A percentile compares a stretch with the other conserved stretches of the same genome.
These are phyloP conservation scores for Pocillopora meandrina DNA, from an alignment of 92 coral and sea anemone species.

Conservation along the genomic window DNA sequence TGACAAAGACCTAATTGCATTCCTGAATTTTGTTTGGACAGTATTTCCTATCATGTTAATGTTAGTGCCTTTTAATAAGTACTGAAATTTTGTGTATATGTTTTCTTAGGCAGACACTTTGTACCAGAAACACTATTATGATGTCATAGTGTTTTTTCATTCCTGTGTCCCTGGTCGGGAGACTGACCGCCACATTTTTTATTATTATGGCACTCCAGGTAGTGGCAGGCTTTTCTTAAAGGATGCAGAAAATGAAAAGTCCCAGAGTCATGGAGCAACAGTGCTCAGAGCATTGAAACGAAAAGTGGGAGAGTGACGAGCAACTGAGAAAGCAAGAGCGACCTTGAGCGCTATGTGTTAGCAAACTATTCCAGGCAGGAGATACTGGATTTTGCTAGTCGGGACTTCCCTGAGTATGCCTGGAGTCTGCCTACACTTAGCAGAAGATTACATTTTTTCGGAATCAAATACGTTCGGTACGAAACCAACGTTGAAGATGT, in stretches of 20 bases:
- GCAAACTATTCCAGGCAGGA: slow-evolving; percentile 24
- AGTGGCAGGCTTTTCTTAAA: not conserved
- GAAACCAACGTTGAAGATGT: slow-evolving; percentile 11
- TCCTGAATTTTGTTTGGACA: not conserved
- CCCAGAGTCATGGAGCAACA: slow-evolving; percentile 1
- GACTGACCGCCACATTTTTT: not conserved
- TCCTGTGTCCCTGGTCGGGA: not conserved
- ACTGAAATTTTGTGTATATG: not conserved
- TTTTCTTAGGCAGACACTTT: not conserved
- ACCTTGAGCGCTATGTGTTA: slow-evolving; percentile 29
- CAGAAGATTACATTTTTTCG: slow-evolving; percentile 40
- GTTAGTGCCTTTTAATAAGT: not conserved
- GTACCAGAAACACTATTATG: not conserved
- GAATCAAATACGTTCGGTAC: slow-evolving; percentile 9
- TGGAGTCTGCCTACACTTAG: slow-evolving; percentile 33
- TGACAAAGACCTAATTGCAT: not conserved
- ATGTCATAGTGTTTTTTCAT: not conserved
- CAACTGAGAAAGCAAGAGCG: slow-evolving; percentile 11
- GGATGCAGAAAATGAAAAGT: not conserved
- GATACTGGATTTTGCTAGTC: slow-evolving; percentile 25
- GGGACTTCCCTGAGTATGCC: slow-evolving; percentile 7
- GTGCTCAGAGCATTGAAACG: not conserved
- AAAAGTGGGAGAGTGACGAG: slow-evolving; percentile 13
- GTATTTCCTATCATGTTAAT: not conserved
- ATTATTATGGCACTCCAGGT: not conserved